Evolutionary conservation across 2,888 invertebrate species (phyloP), one percentile per base, ranked within the genome.

Genomic region (Eupeodes luniger): DNA sequence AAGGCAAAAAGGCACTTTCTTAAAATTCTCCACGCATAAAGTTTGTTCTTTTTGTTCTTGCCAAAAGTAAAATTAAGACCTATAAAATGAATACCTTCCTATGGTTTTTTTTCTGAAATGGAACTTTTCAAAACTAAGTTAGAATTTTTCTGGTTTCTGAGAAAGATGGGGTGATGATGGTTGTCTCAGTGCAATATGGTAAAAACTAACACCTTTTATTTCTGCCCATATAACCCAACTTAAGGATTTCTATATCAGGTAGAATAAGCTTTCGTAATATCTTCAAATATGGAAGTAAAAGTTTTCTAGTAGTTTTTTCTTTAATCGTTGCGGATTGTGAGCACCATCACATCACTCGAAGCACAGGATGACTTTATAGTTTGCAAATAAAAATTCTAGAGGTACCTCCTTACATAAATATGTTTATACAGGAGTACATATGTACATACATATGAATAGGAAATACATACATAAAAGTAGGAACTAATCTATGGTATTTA

Each of bases 241-340:
- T 4, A 59, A 59, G 9, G 5, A 40, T 40, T 40, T 11, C 5
- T 44, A 10, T 59, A 4, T 47, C 44, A 72, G 57, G 57, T 72
- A 44, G 12, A 55, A 27, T 14, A 70, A 53, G 14, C 16, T 49
- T 36, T 51, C 27, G 19, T 44, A 70, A 55, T 36, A 40, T 55
- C 70, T 70, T 70, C 19, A 57, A 70, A 70, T 40, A 69, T 47
- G 44, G 14, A 4, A 27, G 36, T 12, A 19, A 55, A 69, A 55
- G 36, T 55, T 69, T 67, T n/a, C 2, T 12, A 27, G n/a, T 40
- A 40, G 40, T 7, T 5, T 16, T 53, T 16, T 40, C n/a, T 36
- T 40, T 40, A 69, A 55, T 53, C 11, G 36, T 40, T 55, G 55
- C 40, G 36, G 69, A 12, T 55, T 55, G 16, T 69, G 36, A 69